Conservation (phyloP, 2,888 invertebrate genomes). For the Chironomus riparius region DNA sequence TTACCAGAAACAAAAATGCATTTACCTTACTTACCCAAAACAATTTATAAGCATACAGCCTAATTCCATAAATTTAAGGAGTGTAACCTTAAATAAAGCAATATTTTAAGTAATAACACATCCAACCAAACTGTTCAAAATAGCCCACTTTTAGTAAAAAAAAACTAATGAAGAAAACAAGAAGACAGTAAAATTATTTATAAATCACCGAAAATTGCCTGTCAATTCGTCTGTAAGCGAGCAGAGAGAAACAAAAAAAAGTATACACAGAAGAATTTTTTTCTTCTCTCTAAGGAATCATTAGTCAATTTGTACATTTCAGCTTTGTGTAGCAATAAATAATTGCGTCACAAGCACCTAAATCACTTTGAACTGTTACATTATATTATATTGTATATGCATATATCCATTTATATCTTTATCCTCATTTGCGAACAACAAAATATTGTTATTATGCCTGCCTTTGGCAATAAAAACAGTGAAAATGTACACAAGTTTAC, state of each 20-base stretch:
- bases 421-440: neutral
- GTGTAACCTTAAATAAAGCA: too few species aligned
- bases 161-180: neutral
- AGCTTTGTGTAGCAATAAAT: neutral
- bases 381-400: neutral
- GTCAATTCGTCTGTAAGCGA: neutral
- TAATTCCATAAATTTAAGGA: too few species aligned
- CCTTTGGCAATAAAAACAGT: too few species aligned
- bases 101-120: too few species aligned
- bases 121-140: too few species aligned
- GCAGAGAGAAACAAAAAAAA: neutral
- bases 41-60: too few species aligned
- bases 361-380: neutral
- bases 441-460: neutral
- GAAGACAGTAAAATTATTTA: neutral
- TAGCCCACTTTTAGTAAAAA: neutral
- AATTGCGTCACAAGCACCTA: neutral
- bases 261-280: neutral
- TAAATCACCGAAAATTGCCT: constrained; percentile 1
- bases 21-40: neutral
- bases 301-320: neutral
- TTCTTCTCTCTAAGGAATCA: neutral
- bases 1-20: too few species aligned
- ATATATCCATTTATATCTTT: neutral
- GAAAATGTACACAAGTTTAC: too few species aligned